These are phyloP conservation scores for Gila orcuttii DNA, from an alignment of 2,113 vertebrate species.

Conservation along the genomic window DNA sequence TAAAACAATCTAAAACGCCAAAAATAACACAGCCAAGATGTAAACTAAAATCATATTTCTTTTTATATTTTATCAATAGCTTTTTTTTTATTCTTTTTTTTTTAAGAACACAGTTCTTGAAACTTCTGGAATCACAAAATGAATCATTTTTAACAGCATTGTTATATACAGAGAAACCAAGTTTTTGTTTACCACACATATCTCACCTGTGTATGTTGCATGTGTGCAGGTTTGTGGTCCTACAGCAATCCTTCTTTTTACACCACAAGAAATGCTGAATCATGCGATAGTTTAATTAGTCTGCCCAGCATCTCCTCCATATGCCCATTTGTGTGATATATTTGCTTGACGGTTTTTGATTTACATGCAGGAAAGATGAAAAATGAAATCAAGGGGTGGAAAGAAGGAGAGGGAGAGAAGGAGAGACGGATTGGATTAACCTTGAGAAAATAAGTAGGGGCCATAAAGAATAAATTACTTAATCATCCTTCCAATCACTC, in stretches of 20 bases:
- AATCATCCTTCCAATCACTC: slow-evolving; percentile 53
- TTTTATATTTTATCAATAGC: neutral
- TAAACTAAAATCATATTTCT: neutral
- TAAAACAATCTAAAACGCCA: neutral
- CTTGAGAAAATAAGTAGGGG: slow-evolving; percentile 42
- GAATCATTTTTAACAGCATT: too few species aligned
- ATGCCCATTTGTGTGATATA: slow-evolving; percentile 8
- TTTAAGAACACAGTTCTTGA: too few species aligned
- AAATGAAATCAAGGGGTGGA: neutral
- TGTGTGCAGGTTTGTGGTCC: neutral
- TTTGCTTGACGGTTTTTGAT: slow-evolving; percentile 32
- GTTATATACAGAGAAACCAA: too few species aligned
- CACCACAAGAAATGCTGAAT: slow-evolving; percentile 36
- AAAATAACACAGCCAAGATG: neutral
- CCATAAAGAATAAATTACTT: slow-evolving; percentile 52
- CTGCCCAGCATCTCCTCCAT: neutral
- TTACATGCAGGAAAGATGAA: slow-evolving; percentile 35
- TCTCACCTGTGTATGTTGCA: neutral
- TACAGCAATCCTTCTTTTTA: neutral
- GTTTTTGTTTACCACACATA: neutral
- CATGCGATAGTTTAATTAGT: slow-evolving; percentile 29
- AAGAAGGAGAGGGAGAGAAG: slow-evolving; percentile 54
- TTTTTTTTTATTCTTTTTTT: too few species aligned
- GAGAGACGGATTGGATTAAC: slow-evolving; percentile 78
- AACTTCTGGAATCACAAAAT: too few species aligned